phyloP scores from a whole-genome alignment of 2,797 vertebrate genomes.

The Clarias fuscus region DNA sequence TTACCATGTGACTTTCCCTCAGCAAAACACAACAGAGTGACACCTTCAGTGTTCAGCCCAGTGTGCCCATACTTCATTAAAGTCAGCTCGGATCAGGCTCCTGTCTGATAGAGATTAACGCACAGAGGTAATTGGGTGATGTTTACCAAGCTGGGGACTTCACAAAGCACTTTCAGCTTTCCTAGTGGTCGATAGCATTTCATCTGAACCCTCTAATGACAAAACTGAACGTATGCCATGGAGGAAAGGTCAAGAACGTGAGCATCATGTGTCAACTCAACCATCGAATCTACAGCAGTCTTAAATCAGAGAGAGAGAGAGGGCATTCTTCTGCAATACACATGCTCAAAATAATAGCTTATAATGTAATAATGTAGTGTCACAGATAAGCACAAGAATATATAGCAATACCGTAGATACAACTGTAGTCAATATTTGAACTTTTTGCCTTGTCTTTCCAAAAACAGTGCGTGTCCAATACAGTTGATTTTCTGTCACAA shows the following conservation, averaged over 20 bases:
- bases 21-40: constrained; percentile 32
- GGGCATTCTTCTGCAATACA: not conserved
- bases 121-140: constrained; percentile 54
- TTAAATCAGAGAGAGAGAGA: constrained; percentile 11
- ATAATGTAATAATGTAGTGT: not conserved
- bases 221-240: constrained; percentile 31
- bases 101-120: constrained; percentile 43
- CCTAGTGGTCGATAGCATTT: constrained; percentile 44
- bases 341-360: not conserved
- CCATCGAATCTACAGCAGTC: constrained; percentile 12
- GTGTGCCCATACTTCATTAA: constrained; percentile 44
- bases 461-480: not conserved
- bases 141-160: constrained; percentile 54
- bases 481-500: not conserved
- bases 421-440: not conserved
- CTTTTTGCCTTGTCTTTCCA: not conserved
- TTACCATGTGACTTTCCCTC: constrained; percentile 4
- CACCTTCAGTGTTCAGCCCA: not conserved
- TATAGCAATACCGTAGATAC: not conserved
- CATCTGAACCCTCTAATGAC: constrained; percentile 42
- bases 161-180: constrained; percentile 38
- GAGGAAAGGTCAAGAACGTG: constrained; percentile 43
- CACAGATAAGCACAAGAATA: not conserved
- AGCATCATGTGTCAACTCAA: constrained; percentile 20
- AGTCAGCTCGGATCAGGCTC: constrained; percentile 22